Evolutionary conservation across 2,888 invertebrate species (phyloP), one percentile per base, ranked within the genome.

Genomic region (Rhingia rostrata): DNA sequence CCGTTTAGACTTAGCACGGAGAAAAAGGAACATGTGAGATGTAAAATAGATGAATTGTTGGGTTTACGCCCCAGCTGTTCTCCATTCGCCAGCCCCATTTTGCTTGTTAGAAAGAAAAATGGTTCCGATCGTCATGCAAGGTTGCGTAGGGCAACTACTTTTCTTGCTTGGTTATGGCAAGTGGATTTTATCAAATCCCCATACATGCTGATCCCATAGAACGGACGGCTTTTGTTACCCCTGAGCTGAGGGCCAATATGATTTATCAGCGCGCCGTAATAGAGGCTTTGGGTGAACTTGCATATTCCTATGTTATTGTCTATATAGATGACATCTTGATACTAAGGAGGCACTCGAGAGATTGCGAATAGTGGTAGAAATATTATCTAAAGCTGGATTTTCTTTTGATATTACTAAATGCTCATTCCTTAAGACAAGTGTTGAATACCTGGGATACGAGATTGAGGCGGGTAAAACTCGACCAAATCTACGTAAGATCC

Each of bases 321-420:
- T 82, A 86, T 67, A 72, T 86, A 61, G 86, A 86, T 66, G 86
- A 75, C 39, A 74, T 86, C 6, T 35, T 78, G 45, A 56, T 86
- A 77, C 61, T 33, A 60, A 67, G 22, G 60, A 72, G 10, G 74
- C 74, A 33, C 45, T 79, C 7, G 79, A 70, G 14, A 79, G 79
- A 47, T 43, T 83, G n/a, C n/a, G 30, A 39, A 51, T 39, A 22
- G 77, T 82, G 14, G 33, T 82, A 33, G 47, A 61, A 45, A 63
- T 54, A 4, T 67, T 86, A 37, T 66, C 56, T 10, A 56, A 67
- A 22, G 58, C 60, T 4, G 86, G 77, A 63, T 85, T 70, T 70
- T 70, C 69, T 4, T 70, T 70, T 35, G 41, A 70, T 10, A 47
- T 58, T 35, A 47, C 37, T 39, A 70, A 70, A 45, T 70, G 70